A percentile compares a stretch with the other conserved stretches of the same genome.
phyloP scores from a whole-genome alignment of 2,888 invertebrate genomes.

The Nomada hirtipes region DNA sequence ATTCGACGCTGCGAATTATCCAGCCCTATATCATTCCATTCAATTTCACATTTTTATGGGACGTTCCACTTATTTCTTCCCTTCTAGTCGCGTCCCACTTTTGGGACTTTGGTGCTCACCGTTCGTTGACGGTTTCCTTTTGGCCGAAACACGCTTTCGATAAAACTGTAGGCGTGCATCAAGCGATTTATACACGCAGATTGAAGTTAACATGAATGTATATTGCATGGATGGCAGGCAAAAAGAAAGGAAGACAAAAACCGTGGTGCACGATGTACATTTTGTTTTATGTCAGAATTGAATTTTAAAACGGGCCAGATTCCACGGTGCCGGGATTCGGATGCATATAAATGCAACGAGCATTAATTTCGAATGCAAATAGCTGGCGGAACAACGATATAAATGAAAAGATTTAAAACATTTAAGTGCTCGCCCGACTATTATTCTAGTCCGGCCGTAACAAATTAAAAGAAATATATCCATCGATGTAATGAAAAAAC shows the following conservation, averaged over 20 bases:
- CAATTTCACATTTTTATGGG: neutral
- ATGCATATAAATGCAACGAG: conserved; percentile 16
- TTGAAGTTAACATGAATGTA: too few species aligned
- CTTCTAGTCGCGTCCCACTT: neutral
- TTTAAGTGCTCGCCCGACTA: neutral
- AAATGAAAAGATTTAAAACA: conserved; percentile 14
- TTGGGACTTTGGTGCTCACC: neutral
- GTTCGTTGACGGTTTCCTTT: too few species aligned
- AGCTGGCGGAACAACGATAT: conserved; percentile 12
- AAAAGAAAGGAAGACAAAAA: neutral
- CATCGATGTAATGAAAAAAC: neutral
- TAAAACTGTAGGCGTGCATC: neutral
- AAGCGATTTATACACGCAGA: neutral
- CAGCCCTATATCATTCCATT: neutral
- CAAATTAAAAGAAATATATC: neutral
- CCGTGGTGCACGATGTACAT: neutral
- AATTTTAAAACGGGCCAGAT: conserved; percentile 33
- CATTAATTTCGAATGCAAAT: conserved; percentile 49
- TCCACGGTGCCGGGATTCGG: neutral
- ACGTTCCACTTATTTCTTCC: neutral
- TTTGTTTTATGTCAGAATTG: conserved; percentile 12
- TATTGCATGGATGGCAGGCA: neutral
- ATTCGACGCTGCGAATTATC: neutral
- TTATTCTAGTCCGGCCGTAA: neutral
- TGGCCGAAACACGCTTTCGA: too few species aligned